A percentile compares a stretch with the other conserved stretches of the same genome.
Conservation (phyloP, 2,113 vertebrate species). For the Mionectes macconnelli region DNA sequence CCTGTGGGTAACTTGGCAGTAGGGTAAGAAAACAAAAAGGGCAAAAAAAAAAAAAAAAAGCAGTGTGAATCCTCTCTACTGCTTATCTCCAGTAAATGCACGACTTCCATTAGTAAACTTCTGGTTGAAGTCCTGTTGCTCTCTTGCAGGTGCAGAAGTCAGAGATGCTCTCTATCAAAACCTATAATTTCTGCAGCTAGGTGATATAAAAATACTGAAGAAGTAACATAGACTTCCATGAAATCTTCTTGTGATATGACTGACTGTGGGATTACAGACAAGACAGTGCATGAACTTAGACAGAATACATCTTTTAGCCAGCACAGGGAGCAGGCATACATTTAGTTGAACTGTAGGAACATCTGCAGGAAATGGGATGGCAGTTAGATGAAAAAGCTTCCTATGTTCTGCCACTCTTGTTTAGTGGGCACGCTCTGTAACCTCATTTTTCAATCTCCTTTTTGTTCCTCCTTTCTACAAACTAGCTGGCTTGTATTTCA, state of each 20-base stretch:
- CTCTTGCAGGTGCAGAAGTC: neutral
- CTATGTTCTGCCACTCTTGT: no score
- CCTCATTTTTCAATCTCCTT: neutral
- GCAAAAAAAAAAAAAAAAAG: neutral
- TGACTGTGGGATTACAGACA: neutral
- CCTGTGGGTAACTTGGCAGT: neutral
- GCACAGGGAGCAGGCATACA: neutral
- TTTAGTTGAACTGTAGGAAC: neutral
- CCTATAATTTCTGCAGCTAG: neutral
- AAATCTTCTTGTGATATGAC: neutral
- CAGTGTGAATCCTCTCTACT: neutral
- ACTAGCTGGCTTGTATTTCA: neutral
- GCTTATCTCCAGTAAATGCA: neutral
- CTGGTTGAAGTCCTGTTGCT: neutral
- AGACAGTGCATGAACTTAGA: neutral
- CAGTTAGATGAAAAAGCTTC: neutral
- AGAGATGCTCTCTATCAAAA: neutral
- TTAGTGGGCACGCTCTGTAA: neutral
- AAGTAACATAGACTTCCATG: rapidly evolving
- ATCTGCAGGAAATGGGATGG: neutral
- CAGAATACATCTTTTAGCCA: neutral
- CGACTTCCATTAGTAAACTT: neutral
- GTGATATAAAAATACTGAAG: neutral
- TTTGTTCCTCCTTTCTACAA: neutral
- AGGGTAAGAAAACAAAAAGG: neutral